Base-by-base conservation (phyloP, 2,797 vertebrate genomes). In the Tiaroga cobitis region DNA sequence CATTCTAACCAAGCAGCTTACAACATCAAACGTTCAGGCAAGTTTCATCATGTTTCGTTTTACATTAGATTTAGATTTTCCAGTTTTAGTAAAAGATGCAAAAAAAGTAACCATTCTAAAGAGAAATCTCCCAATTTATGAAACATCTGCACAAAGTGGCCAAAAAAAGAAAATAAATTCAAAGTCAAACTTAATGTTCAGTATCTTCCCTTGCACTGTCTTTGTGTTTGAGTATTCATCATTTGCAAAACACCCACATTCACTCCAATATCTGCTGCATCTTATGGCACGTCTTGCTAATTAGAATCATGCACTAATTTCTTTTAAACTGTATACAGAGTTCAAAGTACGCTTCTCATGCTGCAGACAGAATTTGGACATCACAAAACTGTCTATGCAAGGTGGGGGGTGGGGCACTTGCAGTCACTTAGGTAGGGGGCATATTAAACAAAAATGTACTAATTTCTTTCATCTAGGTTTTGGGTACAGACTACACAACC, bases 1-100 rank as follows among this genome's bases (percentile, higher is more conserved):
- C 92, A 92, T 92, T 93, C 90, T 87, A 90, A 91, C 90, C 92
- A 93, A 95, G 94, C 94, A 95, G 95, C 92, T 94, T 93, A 92
- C 92, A 92, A 93, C 92, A 94, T 92, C 91, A 88, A 89, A 93
- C 90, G 88, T 90, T 90, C 91, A 89, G 46, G 91, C 89, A 81
- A 90, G 82, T 93, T 93, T 92, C 88, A 86, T 89, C 85, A 91
- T 68, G 91, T 87, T 87, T 85, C 13, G 74, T 93, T 92, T 90
- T 87, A 92, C 74, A 80, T 80, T 88, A 88, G 81, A 83, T 87
- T 91, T 89, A 84, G 75, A 67, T 90, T 92, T 95, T 96, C 94
- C 94, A 94, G 94, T 93, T 93, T 91, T 93, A 94, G 91, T 75
- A 74, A 89, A 90, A 89, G 92, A 94, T 89, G 88, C 85, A 85